Evolutionary conservation across 2,888 invertebrate species (phyloP), one percentile per base, ranked within the genome.

Genomic region (Amblyteles armatorius): DNA sequence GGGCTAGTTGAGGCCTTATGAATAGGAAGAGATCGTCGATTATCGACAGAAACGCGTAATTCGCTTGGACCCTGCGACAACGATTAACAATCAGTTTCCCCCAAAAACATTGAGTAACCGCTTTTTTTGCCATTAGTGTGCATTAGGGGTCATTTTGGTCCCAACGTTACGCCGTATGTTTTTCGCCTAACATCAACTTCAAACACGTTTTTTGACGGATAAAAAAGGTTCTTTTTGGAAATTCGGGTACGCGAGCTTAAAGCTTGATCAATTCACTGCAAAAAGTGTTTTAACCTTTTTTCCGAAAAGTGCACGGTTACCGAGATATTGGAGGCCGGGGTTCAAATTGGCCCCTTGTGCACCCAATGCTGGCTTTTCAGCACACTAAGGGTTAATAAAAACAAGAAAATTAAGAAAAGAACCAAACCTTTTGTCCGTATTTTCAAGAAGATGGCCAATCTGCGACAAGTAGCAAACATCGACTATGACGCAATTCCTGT

Each of bases 21-120:
- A 84, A 74, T 3, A 79, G 79, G 19, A 82, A 85, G 13, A 88
- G 67, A 67, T 88, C 88, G 52, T 88, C 85, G 36, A 88, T 73
- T 48, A 88, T 84, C 57, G 86, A 83, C 7, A 88, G 67, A 63
- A 88, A 87, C n/a, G 88, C 88, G 63, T 88, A 88, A 78, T 88
- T 88, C 6, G 87, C 88, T 77, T 84, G 85, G 19, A 88, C 79
- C 63, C 85, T 88, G 22, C 29, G 29, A 60, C 16, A 60, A 60
- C 13, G 29, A 29, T 60, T 5, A 29, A 29, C 22, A 29, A 33
- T 60, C 5, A 60, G 57, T 0, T 60, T 29, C 16, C 5, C 6
- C 16, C 0, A 50, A 16, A 5, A 50, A 13, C 4, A n/a, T 0
- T n/a, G n/a, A n/a, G n/a, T n/a, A 50, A 50, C 50, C 4, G 0